Evolutionary conservation across 2,113 vertebrate species (phyloP).

Genomic region (Philantomba maxwellii): DNA sequence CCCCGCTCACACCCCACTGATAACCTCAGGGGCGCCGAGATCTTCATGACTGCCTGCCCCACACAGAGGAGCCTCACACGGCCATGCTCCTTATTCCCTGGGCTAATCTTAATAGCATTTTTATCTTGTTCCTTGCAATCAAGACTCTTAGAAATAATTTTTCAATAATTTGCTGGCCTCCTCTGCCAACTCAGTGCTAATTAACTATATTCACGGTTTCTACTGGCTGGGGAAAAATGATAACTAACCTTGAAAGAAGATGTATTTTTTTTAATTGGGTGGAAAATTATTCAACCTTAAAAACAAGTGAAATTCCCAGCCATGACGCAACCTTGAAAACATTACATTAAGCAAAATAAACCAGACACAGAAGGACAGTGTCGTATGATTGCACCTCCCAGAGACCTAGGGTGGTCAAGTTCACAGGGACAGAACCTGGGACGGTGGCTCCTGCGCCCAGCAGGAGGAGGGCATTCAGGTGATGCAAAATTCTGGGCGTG

Average conservation of each 20-base stretch:
- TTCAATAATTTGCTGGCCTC: not conserved
- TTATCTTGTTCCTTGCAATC: not conserved
- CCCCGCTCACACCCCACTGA: accelerated
- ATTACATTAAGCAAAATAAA: not conserved
- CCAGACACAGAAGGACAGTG: not conserved
- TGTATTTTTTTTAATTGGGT: not conserved
- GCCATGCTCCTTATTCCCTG: not conserved
- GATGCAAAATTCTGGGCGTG: not conserved
- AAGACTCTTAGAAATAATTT: not conserved
- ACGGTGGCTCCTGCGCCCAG: accelerated
- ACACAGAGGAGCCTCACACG: not conserved
- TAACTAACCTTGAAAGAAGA: not conserved
- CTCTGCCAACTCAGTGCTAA: not conserved
- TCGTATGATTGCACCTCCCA: not conserved
- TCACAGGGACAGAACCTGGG: not conserved
- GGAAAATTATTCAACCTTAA: conserved; percentile 1
- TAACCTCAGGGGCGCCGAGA: too few relatives aligned
- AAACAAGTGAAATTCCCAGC: not conserved
- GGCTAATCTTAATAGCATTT: not conserved
- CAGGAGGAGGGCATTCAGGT: not conserved
- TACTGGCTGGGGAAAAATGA: not conserved
- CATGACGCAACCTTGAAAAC: not conserved
- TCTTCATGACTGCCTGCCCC: accelerated
- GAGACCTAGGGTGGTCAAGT: not conserved
- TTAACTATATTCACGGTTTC: not conserved